Conservation (phyloP, 2,797 vertebrate genomes). For the Myripristis murdjan region DNA sequence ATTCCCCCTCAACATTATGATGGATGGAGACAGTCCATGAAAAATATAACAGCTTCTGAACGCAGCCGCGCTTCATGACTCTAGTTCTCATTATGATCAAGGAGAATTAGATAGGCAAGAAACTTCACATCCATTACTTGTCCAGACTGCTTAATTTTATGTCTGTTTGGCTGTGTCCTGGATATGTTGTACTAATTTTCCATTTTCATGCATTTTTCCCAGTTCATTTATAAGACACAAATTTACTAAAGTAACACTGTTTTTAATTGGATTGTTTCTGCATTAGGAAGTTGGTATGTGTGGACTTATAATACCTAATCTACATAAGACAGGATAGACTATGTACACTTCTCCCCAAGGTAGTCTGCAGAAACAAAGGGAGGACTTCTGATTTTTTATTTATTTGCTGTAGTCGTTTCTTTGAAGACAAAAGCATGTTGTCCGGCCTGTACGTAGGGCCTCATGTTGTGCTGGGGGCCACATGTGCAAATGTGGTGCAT, state of each 20-base stretch:
- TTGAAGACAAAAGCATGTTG: too few relatives aligned
- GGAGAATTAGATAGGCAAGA: conserved; percentile 27
- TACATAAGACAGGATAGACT: too few relatives aligned
- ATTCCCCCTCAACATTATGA: conserved; percentile 1
- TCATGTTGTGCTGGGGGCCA: too few relatives aligned
- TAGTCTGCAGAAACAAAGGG: too few relatives aligned
- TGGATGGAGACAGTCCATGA: conserved; percentile 4
- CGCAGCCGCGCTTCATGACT: conserved; percentile 1
- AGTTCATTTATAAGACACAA: neutral
- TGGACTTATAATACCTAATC: neutral
- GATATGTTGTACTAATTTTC: conserved; percentile 12
- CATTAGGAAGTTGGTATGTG: conserved; percentile 15
- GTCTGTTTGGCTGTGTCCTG: neutral
- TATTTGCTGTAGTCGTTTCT: too few relatives aligned
- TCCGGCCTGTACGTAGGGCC: too few relatives aligned
- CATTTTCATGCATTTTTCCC: conserved; percentile 13
- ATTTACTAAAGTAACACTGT: neutral
- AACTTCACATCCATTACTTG: conserved; percentile 13
- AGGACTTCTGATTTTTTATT: too few relatives aligned
- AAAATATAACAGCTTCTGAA: conserved; percentile 7
- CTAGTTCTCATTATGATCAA: conserved; percentile 42
- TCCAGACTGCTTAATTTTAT: conserved; percentile 29
- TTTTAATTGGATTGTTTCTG: neutral
- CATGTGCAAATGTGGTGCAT: too few relatives aligned
- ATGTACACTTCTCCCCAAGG: too few relatives aligned